Evolutionary conservation across 2,113 vertebrate species (phyloP), one percentile per base, ranked within the genome.

Genomic region (Pseudorasbora parva): DNA sequence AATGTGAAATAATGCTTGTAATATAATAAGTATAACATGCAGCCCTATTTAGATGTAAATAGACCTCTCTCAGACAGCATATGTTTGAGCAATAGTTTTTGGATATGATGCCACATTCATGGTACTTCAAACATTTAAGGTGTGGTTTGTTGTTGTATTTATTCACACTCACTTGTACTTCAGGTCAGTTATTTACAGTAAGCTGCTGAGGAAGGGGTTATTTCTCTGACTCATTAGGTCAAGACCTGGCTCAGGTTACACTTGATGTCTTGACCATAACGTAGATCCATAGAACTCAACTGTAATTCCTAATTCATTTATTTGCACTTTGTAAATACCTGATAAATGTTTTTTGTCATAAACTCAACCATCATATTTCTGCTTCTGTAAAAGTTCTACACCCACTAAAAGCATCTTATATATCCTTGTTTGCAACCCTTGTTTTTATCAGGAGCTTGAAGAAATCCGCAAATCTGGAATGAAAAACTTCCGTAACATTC

Each of bases 401-500:
- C 66, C 9, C 4, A 14, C 21, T 2, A 7, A 23, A 23, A 72
- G 21, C 8, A 4, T 47, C 68, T 45, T 45, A 72, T 10, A 6
- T 19, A 72, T 72, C 41, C 41, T 72, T 25, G 5, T 72, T 72
- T 72, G n/a, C 12, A 72, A 15, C 41, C 37, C 27, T 72, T 60
- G 10, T 30, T 54, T 78, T 91, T 85, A 91, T 84, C 91, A 99
- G 98, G 98, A 99, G 94, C 97, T 99, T 93, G 96, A 98, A 78
- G 97, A 99, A 94, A 98, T 99, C 94, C 97, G 97, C 95, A 97
- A 92, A 90, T 97, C 97, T 96, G 97, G 97, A 91, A 97, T 98
- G 97, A 99, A 97, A 95, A 99, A 98, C 91, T 99, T 99, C 95
- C 95, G 97, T 95, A 98, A 98, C 94, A 99, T 99, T 95, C 97